These are phyloP conservation scores for Bothrops jararaca DNA, from an alignment of 2,113 vertebrate species.

Conservation along the genomic window DNA sequence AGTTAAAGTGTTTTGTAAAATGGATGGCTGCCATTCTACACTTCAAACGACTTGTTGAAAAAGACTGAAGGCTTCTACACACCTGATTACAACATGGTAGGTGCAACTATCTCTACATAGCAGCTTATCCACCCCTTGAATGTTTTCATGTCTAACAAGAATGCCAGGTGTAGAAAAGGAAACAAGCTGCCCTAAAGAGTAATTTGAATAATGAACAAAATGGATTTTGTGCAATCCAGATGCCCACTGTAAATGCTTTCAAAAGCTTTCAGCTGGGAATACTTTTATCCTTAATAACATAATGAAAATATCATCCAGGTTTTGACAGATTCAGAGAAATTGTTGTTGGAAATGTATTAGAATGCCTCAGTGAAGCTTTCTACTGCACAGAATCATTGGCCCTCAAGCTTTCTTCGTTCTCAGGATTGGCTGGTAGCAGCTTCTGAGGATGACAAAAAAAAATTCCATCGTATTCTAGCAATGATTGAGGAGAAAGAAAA, in stretches of 20 bases:
- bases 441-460: not conserved
- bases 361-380: not conserved
- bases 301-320: not conserved
- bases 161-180: not conserved
- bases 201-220: not conserved
- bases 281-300: not conserved
- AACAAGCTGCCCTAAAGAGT: not conserved
- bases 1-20: constrained; percentile 11
- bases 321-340: not conserved
- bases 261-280: not conserved
- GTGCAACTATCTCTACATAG: not conserved
- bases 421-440: not conserved
- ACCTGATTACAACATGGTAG: not conserved
- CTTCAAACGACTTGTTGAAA: not conserved
- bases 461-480: not conserved
- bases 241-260: not conserved
- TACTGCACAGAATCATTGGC: not conserved
- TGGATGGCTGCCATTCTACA: not conserved
- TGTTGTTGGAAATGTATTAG: not conserved
- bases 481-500: not conserved
- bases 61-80: not conserved
- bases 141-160: not conserved
- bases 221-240: not conserved
- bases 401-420: not conserved
- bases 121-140: not conserved